phyloP scores from a whole-genome alignment of 1,140 invertebrate species.

The Drosophila pandora region DNA sequence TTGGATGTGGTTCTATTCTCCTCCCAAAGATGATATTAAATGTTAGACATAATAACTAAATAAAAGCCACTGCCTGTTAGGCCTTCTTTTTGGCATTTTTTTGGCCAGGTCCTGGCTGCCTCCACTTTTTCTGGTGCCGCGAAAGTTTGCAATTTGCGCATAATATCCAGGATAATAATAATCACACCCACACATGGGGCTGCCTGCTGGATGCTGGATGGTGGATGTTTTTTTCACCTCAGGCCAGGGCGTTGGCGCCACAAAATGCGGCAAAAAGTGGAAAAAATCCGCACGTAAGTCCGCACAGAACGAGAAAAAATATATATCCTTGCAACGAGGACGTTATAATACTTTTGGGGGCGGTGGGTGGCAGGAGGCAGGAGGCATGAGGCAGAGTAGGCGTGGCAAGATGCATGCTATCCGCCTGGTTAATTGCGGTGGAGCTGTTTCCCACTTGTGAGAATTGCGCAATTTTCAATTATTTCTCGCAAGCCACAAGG shows the following conservation, averaged over 20 bases:
- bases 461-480: conserved; percentile 81
- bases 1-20: too few relatives aligned
- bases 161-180: conserved; percentile 80
- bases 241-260: conserved; percentile 69
- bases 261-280: conserved; percentile 37
- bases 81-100: too few relatives aligned
- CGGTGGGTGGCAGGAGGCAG: conserved; percentile 21
- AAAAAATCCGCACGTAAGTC: conserved; percentile 23
- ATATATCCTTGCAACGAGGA: conserved; percentile 1
- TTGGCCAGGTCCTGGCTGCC: too few relatives aligned
- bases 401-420: conserved; percentile 57
- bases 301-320: conserved; percentile 15
- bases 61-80: background rate
- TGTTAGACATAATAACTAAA: too few relatives aligned
- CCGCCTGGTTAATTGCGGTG: conserved; percentile 75
- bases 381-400: conserved; percentile 39
- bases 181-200: conserved; percentile 49
- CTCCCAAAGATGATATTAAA: background rate
- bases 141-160: conserved; percentile 80
- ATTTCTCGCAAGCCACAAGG: conserved; percentile 56
- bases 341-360: conserved; percentile 43
- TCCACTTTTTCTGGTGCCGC: conserved; percentile 29
- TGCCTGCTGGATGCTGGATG: background rate
- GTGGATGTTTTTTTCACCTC: conserved; percentile 31
- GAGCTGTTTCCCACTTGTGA: conserved; percentile 76